Percentiles rank a stretch among this genome's conserved stretches.
phyloP scores from a whole-genome alignment of 2,888 invertebrate genomes.

The Hololepta plana region DNA sequence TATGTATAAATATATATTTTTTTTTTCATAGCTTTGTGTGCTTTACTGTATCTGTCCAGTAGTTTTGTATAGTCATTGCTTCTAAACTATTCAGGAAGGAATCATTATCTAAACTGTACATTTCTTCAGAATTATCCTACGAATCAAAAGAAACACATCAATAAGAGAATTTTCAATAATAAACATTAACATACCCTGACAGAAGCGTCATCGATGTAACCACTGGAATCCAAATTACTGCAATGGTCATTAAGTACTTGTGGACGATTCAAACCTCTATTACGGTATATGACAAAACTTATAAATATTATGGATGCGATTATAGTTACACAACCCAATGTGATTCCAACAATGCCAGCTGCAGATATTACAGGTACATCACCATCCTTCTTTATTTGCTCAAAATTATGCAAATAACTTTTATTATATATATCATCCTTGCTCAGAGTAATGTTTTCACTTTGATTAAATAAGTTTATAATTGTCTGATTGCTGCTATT shows the following conservation, averaged over 20 bases:
- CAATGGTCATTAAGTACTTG: conserved; percentile 67
- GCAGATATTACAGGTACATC: conserved; percentile 22
- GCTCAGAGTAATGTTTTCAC: too few relatives aligned
- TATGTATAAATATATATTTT: neutral
- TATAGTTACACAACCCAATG: conserved; percentile 44
- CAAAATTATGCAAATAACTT: conserved; percentile 9
- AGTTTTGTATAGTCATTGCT: conserved; percentile 87
- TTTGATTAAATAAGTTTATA: too few relatives aligned
- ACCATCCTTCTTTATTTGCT: conserved; percentile 9
- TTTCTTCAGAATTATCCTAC: conserved; percentile 84
- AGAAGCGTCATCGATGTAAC: conserved; percentile 74
- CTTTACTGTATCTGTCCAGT: conserved; percentile 83
- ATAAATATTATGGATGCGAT: conserved; percentile 45
- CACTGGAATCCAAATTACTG: conserved; percentile 73
- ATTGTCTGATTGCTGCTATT: too few relatives aligned
- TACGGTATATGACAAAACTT: conserved; percentile 48
- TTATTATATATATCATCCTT: too few relatives aligned
- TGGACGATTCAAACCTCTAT: conserved; percentile 62
- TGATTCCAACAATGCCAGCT: conserved; percentile 44
- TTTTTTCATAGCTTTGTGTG: conserved; percentile 59
- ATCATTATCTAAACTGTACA: conserved; percentile 88
- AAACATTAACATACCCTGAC: conserved; percentile 44
- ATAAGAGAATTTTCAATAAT: neutral
- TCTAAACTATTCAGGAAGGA: conserved; percentile 84
- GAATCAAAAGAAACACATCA: too few relatives aligned